Evolutionary conservation across 2,888 invertebrate genomes (phyloP), one percentile per base, ranked within the genome.

Genomic region (Nomada ferruginata): DNA sequence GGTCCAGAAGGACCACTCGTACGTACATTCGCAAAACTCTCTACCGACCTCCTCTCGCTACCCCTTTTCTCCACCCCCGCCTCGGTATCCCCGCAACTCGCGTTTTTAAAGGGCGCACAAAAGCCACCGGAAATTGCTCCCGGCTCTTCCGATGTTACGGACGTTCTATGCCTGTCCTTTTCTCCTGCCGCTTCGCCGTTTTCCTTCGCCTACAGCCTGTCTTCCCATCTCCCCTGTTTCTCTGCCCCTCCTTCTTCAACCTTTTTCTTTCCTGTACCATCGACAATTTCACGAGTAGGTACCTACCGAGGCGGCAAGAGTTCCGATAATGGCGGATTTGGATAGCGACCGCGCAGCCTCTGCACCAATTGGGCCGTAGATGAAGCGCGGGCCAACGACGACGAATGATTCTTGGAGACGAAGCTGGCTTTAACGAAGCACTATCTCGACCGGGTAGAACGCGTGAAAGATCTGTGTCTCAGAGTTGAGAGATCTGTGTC

Each of bases 111-210:
- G 87, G 85, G 85, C 84, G 87, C 76, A 91, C 90, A 91, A 91
- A 91, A 90, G 91, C 90, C 86, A 89, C 88, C 90, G 91, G 91
- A 91, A 91, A 91, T 91, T 91, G 90, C 91, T 88, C 87, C 87
- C 86, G 88, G 90, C 88, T 91, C 89, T 89, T 88, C 88, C 87
- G 86, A 85, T 84, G 85, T 87, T 89, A 85, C 86, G 87, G 83
- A 85, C 85, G 76, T 85, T 83, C 82, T 79, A 74, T 77, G 76
- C 71, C 83, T 82, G 78, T 83, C 84, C 81, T 72, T 68, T 68
- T 83, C 70, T 69, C 65, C 50, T 64, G 26, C 55, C 47, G n/a
- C 69, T 42, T 65, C 73, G 23, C 50, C 73, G 55, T 60, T 70
- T 18, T 53, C 20, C 47, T 68, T 59, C 71, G 29, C 59, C 36